phyloP scores from a whole-genome alignment of 1,140 invertebrate genomes.

The Aphis gossypii region DNA sequence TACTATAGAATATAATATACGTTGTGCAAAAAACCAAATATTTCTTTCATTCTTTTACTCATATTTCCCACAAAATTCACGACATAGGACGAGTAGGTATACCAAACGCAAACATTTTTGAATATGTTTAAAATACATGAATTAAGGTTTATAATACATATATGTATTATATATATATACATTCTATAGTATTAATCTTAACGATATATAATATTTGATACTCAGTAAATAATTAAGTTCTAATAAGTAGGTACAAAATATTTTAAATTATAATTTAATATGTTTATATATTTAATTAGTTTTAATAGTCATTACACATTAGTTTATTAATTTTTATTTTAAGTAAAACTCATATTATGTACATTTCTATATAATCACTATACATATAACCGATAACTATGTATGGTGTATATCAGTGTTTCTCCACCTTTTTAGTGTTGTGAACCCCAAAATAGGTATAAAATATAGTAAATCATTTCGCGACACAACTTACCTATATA shows the following conservation, averaged over 20 bases:
- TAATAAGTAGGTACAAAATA: neutral
- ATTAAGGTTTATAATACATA: neutral
- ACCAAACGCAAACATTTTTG: neutral
- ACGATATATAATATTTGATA: neutral
- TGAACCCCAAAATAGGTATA: too few species aligned
- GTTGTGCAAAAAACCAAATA: constrained; percentile 19
- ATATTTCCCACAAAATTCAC: constrained; percentile 17
- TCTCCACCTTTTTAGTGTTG: too few species aligned
- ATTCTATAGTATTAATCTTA: neutral
- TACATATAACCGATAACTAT: neutral
- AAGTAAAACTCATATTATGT: neutral
- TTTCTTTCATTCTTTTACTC: neutral
- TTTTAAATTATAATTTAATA: constrained; percentile 14
- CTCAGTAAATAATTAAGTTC: neutral
- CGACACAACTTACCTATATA: too few species aligned
- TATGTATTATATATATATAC: neutral
- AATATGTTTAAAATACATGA: neutral
- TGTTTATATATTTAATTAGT: neutral
- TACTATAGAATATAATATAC: neutral
- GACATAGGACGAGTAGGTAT: neutral
- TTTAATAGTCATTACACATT: neutral
- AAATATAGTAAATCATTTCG: too few species aligned
- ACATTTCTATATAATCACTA: neutral
- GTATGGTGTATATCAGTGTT: neutral
- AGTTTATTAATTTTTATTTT: neutral